Evolutionary conservation across 2,113 vertebrate genomes (phyloP).

Genomic region (Perca schrenkii): DNA sequence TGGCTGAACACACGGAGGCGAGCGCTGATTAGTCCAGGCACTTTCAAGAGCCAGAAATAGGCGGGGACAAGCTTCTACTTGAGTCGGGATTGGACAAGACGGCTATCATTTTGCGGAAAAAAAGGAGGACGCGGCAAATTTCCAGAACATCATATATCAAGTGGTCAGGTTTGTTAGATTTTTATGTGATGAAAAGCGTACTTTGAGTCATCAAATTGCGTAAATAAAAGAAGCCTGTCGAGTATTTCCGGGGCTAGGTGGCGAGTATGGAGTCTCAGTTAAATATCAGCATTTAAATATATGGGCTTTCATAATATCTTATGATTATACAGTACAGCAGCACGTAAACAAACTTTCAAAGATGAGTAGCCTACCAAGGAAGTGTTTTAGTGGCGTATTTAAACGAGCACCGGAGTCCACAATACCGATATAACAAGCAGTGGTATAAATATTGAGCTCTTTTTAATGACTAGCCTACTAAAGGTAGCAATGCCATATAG

Average conservation of each 20-base stretch:
- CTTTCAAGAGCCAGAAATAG: conserved; percentile 54
- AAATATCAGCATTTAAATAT: background rate
- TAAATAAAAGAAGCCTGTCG: background rate
- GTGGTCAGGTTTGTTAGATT: background rate
- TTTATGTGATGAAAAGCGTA: background rate
- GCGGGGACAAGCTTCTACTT: conserved; percentile 53
- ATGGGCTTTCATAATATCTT: background rate
- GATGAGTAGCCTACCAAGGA: background rate
- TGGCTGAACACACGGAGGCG: conserved; percentile 87
- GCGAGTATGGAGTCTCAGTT: background rate
- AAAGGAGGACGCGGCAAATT: conserved; percentile 75
- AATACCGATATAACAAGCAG: too few relatives aligned
- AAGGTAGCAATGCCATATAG: too few relatives aligned
- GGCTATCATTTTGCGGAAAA: conserved; percentile 65
- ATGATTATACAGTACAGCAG: background rate
- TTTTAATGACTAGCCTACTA: background rate
- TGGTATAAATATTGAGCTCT: too few relatives aligned
- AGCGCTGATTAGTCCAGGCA: conserved; percentile 77
- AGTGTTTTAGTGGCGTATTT: background rate
- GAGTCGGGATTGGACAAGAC: conserved; percentile 72
- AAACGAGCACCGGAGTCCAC: background rate
- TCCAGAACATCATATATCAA: conserved; percentile 47
- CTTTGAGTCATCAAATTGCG: too few relatives aligned
- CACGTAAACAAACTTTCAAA: background rate
- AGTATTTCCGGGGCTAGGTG: background rate